Conservation (phyloP, 2,888 invertebrate species). For the Hirudinaria manillensis region DNA sequence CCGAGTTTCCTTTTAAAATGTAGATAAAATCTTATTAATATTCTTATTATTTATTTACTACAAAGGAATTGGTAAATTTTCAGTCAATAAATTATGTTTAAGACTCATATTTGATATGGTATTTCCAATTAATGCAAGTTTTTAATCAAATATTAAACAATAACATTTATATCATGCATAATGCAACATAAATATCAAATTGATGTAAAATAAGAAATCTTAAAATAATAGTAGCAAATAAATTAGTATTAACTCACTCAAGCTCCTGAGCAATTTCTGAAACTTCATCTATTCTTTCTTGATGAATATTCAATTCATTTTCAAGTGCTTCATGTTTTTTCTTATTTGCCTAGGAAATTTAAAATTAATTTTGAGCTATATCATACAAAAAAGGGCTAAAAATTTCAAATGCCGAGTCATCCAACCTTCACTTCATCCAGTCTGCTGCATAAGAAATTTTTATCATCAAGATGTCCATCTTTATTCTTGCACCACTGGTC, state of each 20-base stretch:
- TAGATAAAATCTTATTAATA: not conserved
- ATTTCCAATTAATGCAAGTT: too few species aligned
- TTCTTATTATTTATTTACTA: too few species aligned
- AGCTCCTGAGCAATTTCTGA: constrained; percentile 98
- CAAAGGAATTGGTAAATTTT: too few species aligned
- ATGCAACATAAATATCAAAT: not conserved
- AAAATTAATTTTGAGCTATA: not conserved
- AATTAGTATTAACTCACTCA: constrained; percentile 66
- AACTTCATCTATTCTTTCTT: constrained; percentile 98
- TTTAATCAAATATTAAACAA: not conserved
- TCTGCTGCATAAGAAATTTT: constrained; percentile 94
- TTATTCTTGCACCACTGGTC: constrained; percentile 98
- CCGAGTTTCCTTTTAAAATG: constrained; percentile 62
- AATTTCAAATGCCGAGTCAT: not conserved
- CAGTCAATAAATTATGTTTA: too few species aligned
- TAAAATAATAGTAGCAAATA: not conserved
- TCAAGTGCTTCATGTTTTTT: constrained; percentile 99
- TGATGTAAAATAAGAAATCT: not conserved
- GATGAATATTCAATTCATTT: constrained; percentile 95
- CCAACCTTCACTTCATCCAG: constrained; percentile 82
- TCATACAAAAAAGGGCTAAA: not conserved
- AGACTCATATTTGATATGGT: too few species aligned
- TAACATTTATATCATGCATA: too few species aligned
- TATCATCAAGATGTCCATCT: constrained; percentile 93
- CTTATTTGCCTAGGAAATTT: constrained; percentile 69